Conservation (phyloP, 2,113 vertebrate species). For the Oxygymnocypris stewartii region DNA sequence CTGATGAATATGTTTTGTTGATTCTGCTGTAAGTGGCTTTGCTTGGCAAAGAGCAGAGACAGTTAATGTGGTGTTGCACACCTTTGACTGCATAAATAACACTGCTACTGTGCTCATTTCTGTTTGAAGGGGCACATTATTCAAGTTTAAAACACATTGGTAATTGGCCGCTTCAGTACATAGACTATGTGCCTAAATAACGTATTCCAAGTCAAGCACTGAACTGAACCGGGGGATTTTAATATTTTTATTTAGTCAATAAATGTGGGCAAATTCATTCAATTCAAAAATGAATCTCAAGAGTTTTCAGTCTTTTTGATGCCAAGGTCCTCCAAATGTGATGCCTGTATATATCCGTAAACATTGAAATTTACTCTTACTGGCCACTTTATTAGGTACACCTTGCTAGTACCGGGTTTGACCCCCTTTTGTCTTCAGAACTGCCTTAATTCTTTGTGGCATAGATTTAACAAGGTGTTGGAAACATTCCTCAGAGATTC, state of each 20-base stretch:
- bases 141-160: conserved; percentile 4
- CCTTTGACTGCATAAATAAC: conserved; percentile 34
- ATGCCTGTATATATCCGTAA: too few species aligned
- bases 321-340: background rate
- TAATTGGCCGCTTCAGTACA: background rate
- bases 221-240: background rate
- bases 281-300: too few species aligned
- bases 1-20: conserved; percentile 44
- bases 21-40: conserved; percentile 25
- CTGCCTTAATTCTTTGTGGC: too few species aligned
- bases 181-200: background rate
- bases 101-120: background rate
- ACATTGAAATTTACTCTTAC: too few species aligned
- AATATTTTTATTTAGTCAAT: background rate
- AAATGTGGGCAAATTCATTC: background rate
- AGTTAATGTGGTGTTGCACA: conserved; percentile 26
- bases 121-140: background rate
- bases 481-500: too few species aligned
- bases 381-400: too few species aligned
- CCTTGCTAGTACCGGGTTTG: too few species aligned
- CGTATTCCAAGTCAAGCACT: background rate
- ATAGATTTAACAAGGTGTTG: too few species aligned
- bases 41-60: conserved; percentile 33
- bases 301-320: background rate
- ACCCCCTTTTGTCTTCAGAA: too few species aligned